phyloP scores from a whole-genome alignment of 2,888 invertebrate genomes.

The Acleris sparsana region DNA sequence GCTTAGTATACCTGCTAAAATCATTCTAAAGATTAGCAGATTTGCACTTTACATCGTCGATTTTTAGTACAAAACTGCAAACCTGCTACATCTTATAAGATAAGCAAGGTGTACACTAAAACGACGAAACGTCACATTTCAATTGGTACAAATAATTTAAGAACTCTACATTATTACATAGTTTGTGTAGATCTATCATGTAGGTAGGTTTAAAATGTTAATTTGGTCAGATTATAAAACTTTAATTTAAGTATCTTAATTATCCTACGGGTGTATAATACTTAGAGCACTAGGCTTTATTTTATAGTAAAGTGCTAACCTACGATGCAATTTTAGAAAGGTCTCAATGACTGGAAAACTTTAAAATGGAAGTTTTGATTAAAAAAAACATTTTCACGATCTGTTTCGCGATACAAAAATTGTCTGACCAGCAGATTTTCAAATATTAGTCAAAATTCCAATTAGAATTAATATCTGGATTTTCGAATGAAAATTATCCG shows the following conservation, averaged over 20 bases:
- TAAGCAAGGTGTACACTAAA: neutral
- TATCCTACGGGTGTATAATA: constrained; percentile 41
- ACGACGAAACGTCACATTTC: too few relatives aligned
- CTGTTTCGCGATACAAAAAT: constrained; percentile 22
- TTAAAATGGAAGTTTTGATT: constrained; percentile 55
- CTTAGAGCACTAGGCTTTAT: constrained; percentile 51
- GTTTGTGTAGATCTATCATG: too few relatives aligned
- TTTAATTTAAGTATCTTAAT: constrained; percentile 35
- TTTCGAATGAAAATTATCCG: too few relatives aligned
- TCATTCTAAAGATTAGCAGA: too few relatives aligned
- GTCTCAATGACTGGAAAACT: constrained; percentile 61
- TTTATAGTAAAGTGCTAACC: constrained; percentile 35
- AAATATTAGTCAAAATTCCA: neutral
- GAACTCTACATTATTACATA: constrained; percentile 17
- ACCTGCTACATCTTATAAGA: neutral
- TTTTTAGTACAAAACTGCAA: too few relatives aligned
- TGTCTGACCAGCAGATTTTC: constrained; percentile 38
- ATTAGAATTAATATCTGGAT: neutral
- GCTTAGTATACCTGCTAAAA: too few relatives aligned
- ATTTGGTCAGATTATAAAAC: constrained; percentile 47
- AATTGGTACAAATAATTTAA: constrained; percentile 14
- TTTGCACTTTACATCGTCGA: too few relatives aligned
- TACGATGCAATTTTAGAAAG: constrained; percentile 49
- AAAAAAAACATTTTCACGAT: constrained; percentile 41
- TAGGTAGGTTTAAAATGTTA: constrained; percentile 35